These are phyloP conservation scores for Eciton burchellii DNA, from an alignment of 1,140 invertebrate species.

Conservation along the genomic window DNA sequence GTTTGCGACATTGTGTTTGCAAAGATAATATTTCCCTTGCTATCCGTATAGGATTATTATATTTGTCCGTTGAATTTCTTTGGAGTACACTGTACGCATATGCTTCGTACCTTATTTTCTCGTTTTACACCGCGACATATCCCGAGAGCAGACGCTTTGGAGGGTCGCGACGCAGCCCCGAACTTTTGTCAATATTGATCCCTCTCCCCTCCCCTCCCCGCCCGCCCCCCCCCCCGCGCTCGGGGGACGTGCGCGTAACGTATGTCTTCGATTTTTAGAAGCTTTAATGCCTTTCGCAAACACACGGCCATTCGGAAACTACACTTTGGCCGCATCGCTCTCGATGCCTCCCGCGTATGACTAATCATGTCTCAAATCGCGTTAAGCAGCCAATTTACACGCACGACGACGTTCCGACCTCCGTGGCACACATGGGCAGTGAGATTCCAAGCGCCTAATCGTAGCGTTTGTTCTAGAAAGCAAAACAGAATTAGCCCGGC, in stretches of 20 bases:
- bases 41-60: constrained; percentile 47
- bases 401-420: constrained; percentile 25
- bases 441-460: neutral
- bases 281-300: constrained; percentile 69
- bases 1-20: constrained; percentile 20
- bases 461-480: constrained; percentile 12
- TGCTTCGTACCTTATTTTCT: constrained; percentile 49
- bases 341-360: constrained; percentile 31
- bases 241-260: constrained; percentile 28
- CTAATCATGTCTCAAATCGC: constrained; percentile 51
- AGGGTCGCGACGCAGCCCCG: constrained; percentile 56
- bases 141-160: constrained; percentile 14
- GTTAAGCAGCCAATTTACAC: constrained; percentile 47
- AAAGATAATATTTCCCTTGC: constrained; percentile 23
- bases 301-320: constrained; percentile 22
- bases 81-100: constrained; percentile 60
- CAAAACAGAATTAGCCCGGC: constrained; percentile 29
- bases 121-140: constrained; percentile 51
- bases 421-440: neutral
- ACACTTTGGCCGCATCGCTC: constrained; percentile 2
- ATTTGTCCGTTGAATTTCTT: constrained; percentile 64
- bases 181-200: constrained; percentile 73
- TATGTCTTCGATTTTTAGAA: constrained; percentile 72
- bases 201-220: constrained; percentile 45
- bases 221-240: constrained; percentile 36